These are phyloP conservation scores for Onychomys leucogaster DNA, from an alignment of 2,797 vertebrate genomes.

Conservation along the genomic window DNA sequence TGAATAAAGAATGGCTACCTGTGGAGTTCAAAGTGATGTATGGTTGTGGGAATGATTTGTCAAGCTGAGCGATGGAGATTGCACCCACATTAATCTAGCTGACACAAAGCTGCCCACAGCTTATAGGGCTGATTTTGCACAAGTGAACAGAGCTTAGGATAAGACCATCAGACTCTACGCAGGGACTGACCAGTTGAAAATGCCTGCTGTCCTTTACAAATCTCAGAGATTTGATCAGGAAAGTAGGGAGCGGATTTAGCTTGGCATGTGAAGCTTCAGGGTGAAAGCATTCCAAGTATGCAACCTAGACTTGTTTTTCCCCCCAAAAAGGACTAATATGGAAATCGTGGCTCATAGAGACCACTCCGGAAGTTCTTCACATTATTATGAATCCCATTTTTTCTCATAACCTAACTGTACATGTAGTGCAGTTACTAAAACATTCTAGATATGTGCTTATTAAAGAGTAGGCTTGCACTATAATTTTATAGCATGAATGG, in stretches of 20 bases:
- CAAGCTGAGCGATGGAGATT: not conserved
- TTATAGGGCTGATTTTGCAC: constrained; percentile 19
- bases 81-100: not conserved
- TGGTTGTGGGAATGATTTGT: constrained; percentile 16
- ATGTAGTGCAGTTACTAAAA: constrained; percentile 87
- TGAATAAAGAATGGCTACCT: constrained; percentile 4
- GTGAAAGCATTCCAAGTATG: constrained; percentile 90
- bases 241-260: constrained; percentile 85
- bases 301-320: constrained; percentile 85
- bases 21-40: not conserved
- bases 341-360: constrained; percentile 88
- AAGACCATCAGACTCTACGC: constrained; percentile 52
- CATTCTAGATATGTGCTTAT: constrained; percentile 89
- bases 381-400: constrained; percentile 89
- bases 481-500: constrained; percentile 88
- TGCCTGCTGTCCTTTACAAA: constrained; percentile 78
- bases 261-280: constrained; percentile 88
- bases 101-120: not conserved
- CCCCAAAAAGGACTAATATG: constrained; percentile 90
- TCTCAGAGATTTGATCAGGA: constrained; percentile 84
- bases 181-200: constrained; percentile 56
- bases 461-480: constrained; percentile 86
- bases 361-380: constrained; percentile 90
- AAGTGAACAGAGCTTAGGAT: constrained; percentile 38
- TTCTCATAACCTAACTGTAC: constrained; percentile 89